These are phyloP conservation scores for Acrocephalus kingi DNA, from an alignment of 2,113 vertebrate genomes.

Conservation along the genomic window DNA sequence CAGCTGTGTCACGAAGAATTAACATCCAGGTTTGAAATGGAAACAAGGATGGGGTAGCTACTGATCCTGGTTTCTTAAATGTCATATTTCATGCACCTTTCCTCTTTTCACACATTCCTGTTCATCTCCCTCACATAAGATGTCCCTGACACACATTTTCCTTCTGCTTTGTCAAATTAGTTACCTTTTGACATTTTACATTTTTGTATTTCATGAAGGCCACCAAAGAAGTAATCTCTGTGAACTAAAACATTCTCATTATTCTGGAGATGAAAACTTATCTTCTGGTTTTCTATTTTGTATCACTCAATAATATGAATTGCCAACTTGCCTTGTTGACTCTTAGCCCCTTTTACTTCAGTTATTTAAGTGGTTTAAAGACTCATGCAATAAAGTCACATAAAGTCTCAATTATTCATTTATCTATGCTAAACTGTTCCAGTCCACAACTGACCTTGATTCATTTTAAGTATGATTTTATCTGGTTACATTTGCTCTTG, in stretches of 20 bases:
- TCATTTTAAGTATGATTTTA: background rate
- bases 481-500: background rate
- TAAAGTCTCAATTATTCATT: background rate
- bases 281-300: background rate
- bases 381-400: background rate
- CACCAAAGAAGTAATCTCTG: background rate
- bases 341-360: background rate
- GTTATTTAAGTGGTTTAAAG: background rate
- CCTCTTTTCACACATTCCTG: background rate
- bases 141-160: background rate
- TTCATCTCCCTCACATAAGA: background rate
- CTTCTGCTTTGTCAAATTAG: background rate
- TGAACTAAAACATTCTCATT: background rate
- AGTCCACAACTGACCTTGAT: background rate
- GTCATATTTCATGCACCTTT: background rate
- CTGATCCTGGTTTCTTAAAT: background rate
- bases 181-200: background rate
- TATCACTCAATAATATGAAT: background rate
- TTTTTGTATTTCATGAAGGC: background rate
- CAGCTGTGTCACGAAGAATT: accelerated
- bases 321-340: background rate
- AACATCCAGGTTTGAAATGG: background rate
- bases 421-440: background rate
- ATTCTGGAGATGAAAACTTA: background rate
- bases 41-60: background rate